Conservation (phyloP, 2,888 invertebrate species). For the Cerceris rybyensis region DNA sequence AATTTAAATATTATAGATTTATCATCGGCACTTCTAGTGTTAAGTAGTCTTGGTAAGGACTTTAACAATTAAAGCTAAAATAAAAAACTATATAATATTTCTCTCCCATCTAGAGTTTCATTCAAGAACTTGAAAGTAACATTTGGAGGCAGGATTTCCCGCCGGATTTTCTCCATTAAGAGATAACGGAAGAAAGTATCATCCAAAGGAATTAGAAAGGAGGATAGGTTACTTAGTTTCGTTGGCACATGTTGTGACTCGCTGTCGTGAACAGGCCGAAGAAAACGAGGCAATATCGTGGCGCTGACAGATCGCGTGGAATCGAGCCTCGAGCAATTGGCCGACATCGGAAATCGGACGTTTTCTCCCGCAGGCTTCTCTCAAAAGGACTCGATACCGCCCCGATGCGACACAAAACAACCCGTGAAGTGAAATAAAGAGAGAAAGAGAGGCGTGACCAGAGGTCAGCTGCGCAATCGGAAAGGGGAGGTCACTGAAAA, state of each 20-base stretch:
- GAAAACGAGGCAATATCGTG: slow-evolving; percentile 64
- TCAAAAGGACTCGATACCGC: slow-evolving; percentile 47
- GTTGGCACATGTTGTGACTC: slow-evolving; percentile 62
- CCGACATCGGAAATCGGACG: slow-evolving; percentile 54
- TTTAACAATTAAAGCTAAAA: too few species aligned
- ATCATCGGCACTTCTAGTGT: too few species aligned
- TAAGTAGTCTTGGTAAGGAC: too few species aligned
- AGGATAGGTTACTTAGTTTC: slow-evolving; percentile 51
- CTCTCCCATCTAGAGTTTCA: not conserved
- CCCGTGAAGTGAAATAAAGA: slow-evolving; percentile 7
- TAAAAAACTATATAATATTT: too few species aligned
- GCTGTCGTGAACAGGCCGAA: slow-evolving; percentile 59
- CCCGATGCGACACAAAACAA: slow-evolving; percentile 33
- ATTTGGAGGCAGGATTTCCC: not conserved
- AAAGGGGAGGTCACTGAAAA: slow-evolving; percentile 13
- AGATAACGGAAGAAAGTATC: slow-evolving; percentile 21
- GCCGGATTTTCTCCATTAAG: slow-evolving; percentile 8
- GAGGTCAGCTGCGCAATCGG: slow-evolving; percentile 36
- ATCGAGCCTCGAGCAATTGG: slow-evolving; percentile 50
- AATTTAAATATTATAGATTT: too few species aligned
- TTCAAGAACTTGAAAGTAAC: not conserved
- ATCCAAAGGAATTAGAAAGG: slow-evolving; percentile 25
- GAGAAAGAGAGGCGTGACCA: not conserved
- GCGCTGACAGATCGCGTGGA: slow-evolving; percentile 58
- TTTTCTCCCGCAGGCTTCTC: slow-evolving; percentile 25